Base-by-base conservation (phyloP, 2,888 invertebrate species). In the Ichneumon xanthorius region DNA sequence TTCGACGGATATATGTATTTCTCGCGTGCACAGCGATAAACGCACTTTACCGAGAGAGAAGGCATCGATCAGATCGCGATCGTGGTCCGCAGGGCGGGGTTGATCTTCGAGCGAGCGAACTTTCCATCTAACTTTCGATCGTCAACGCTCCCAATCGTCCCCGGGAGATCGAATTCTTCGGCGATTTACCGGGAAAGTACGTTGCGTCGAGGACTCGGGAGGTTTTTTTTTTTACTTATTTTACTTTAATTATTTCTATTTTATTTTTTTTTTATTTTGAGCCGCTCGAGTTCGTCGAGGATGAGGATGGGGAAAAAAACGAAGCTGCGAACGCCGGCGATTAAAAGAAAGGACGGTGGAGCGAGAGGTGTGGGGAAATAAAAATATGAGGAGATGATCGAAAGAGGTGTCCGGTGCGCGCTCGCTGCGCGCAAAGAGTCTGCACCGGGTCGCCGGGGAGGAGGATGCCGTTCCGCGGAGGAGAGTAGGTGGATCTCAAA, bases 401-500 rank as follows among this genome's bases (percentile, higher is more conserved):
- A 65, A 63, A 68, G 48, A 82, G 61, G 79, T 79, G 87, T 81
- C 78, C 77, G 79, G 45, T 45, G 33, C 26, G 77, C 73, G 82
- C 53, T 67, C 53, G 37, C 53, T 22, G 77, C 26, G 77, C 40
- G 77, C 77, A 77, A 77, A 77, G 77, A 67, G 26, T 65, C 4
- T 26, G 65, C 53, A 53, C 19, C 77, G 65, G 82, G 70, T 82
- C 75, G 78, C 55, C 63, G 68, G 26, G 55, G 72, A 26, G 55
- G 65, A 73, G 73, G 78, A 77, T 82, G 61, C 58, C 55, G 50
- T 53, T 73, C 58, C 58, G 82, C 68, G 19, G 81, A 78, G 80
- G 63, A 19, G 76, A 89, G 88, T 88, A 90, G 92, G 92, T 91
- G 92, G 92, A 92, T 92, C 77, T 63, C 92, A 90, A 88, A 83